Evolutionary conservation across 2,888 invertebrate species (phyloP).

Genomic region (Apomyelois bistriatella): DNA sequence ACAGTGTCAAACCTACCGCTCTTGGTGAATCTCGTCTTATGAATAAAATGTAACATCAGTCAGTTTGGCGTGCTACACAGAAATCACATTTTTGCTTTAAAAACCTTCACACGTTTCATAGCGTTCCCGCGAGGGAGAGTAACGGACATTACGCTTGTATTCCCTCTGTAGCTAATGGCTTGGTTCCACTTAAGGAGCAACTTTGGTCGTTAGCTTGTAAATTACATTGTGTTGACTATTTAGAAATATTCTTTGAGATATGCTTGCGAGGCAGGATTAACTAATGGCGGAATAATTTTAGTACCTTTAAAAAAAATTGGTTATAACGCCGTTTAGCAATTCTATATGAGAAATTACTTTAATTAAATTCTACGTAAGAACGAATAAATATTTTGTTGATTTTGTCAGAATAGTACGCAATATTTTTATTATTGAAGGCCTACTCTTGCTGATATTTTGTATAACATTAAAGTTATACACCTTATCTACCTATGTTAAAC

Average conservation of each 20-base stretch:
- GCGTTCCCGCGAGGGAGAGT: neutral
- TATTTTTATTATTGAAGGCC: too few relatives aligned
- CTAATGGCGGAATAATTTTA: too few relatives aligned
- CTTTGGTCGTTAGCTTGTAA: neutral
- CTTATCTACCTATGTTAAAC: too few relatives aligned
- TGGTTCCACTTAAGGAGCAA: neutral
- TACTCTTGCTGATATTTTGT: too few relatives aligned
- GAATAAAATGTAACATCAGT: constrained; percentile 8
- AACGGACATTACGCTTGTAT: neutral
- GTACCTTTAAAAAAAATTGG: too few relatives aligned
- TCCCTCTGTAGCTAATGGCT: neutral
- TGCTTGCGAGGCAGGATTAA: too few relatives aligned
- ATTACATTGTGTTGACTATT: neutral
- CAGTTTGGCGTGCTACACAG: constrained; percentile 1
- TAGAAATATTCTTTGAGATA: neutral
- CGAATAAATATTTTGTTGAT: too few relatives aligned
- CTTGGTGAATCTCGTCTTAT: neutral
- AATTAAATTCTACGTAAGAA: too few relatives aligned
- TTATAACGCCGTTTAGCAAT: too few relatives aligned
- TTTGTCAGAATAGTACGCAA: too few relatives aligned
- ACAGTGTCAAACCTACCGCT: neutral
- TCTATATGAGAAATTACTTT: too few relatives aligned
- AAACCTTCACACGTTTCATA: constrained; percentile 4
- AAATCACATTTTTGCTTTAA: constrained; percentile 7
- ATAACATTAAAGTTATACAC: too few relatives aligned